Conservation (phyloP, 2,888 invertebrate genomes). For the Proisotoma minuta region DNA sequence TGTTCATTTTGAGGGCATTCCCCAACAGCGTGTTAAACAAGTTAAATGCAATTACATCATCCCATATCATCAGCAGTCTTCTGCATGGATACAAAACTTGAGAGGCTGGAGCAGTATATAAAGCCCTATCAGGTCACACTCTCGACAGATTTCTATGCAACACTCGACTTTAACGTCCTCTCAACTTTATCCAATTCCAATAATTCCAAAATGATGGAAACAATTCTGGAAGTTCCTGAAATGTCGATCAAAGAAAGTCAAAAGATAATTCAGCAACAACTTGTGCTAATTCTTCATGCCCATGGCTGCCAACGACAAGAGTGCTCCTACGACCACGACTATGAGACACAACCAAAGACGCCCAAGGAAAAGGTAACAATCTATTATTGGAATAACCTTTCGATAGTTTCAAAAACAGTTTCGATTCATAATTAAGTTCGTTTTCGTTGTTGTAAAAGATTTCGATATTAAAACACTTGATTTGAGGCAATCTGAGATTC, state of each 20-base stretch:
- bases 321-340: not conserved
- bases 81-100: no score
- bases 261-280: constrained; percentile 16
- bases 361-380: constrained; percentile 1
- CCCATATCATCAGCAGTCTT: no score
- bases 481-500: not conserved
- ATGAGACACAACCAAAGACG: not conserved
- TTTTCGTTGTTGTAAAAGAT: no score
- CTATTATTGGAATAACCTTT: no score
- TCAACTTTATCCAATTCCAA: not conserved
- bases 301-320: constrained; percentile 16
- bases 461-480: not conserved
- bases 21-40: no score
- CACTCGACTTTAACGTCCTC: not conserved
- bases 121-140: not conserved
- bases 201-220: not conserved
- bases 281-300: constrained; percentile 18
- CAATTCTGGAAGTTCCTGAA: constrained; percentile 8
- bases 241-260: not conserved
- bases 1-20: not conserved
- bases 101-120: no score
- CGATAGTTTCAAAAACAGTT: not conserved
- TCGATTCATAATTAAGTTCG: no score
- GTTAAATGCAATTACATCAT: not conserved
- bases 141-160: not conserved